Conservation (phyloP, 2,888 invertebrate genomes). For the Oconnorella tubifera region DNA sequence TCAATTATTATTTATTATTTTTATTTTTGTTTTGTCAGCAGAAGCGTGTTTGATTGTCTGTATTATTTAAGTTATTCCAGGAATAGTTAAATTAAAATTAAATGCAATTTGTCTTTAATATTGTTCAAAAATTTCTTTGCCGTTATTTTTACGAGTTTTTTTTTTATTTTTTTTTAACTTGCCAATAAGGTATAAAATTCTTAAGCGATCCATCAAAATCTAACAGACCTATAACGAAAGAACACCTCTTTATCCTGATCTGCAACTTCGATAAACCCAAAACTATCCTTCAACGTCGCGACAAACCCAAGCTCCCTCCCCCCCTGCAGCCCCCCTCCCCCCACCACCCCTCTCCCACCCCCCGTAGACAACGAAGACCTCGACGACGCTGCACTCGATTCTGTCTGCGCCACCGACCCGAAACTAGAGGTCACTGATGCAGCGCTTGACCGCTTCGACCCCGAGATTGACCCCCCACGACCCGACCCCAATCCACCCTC, state of each 20-base stretch:
- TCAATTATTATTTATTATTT: too few relatives aligned
- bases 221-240: constrained; percentile 77
- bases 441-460: background rate
- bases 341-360: too few relatives aligned
- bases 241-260: constrained; percentile 93
- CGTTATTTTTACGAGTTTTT: too few relatives aligned
- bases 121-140: too few relatives aligned
- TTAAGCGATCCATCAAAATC: too few relatives aligned
- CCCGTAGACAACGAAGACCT: background rate
- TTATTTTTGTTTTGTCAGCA: too few relatives aligned
- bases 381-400: background rate
- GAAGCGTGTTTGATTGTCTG: too few relatives aligned
- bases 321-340: too few relatives aligned
- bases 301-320: constrained; percentile 65
- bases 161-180: too few relatives aligned
- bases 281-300: constrained; percentile 92
- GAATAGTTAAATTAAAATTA: too few relatives aligned
- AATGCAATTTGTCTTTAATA: too few relatives aligned
- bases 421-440: background rate
- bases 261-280: constrained; percentile 93
- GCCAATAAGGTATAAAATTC: background rate
- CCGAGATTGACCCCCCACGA: background rate
- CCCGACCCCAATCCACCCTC: background rate
- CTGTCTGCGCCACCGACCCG: background rate
- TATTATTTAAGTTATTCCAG: too few relatives aligned